Evolutionary conservation across 1,140 invertebrate species (phyloP).

Genomic region (Steinernema khuongi): DNA sequence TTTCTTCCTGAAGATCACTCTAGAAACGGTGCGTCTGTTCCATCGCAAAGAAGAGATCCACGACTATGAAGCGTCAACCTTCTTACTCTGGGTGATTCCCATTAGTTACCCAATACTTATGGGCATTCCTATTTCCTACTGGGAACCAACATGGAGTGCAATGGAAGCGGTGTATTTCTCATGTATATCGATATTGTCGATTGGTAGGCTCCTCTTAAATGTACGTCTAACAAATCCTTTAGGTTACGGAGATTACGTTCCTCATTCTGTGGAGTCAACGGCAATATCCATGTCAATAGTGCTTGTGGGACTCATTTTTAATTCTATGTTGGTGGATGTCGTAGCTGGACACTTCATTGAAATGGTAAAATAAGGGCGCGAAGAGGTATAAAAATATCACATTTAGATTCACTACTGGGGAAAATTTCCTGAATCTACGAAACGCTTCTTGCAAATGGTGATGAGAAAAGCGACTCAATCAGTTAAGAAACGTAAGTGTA

Average conservation of each 20-base stretch:
- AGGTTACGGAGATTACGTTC: not conserved
- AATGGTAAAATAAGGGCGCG: not conserved
- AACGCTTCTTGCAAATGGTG: not conserved
- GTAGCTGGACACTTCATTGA: conserved; percentile 6
- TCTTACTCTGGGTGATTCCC: not conserved
- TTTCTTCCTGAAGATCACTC: not conserved
- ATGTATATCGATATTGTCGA: not conserved
- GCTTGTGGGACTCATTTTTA: not conserved
- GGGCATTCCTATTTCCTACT: not conserved
- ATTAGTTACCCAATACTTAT: not conserved
- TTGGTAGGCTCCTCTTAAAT: not conserved
- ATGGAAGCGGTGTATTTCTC: not conserved
- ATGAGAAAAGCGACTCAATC: not conserved
- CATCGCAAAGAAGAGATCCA: not conserved
- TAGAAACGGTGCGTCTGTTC: not conserved
- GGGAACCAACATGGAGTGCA: not conserved
- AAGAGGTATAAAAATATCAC: not conserved
- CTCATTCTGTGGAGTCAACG: not conserved
- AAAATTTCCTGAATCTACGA: not conserved
- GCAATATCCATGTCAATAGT: not conserved
- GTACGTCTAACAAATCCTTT: not conserved
- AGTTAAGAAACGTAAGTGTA: not conserved
- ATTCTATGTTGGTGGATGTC: not conserved
- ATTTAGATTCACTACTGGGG: conserved; percentile 6
- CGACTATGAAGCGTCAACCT: not conserved